Percentiles rank a stretch among this genome's conserved stretches.
Conservation (phyloP, 1,140 invertebrate genomes). For the Charaxes varanes region DNA sequence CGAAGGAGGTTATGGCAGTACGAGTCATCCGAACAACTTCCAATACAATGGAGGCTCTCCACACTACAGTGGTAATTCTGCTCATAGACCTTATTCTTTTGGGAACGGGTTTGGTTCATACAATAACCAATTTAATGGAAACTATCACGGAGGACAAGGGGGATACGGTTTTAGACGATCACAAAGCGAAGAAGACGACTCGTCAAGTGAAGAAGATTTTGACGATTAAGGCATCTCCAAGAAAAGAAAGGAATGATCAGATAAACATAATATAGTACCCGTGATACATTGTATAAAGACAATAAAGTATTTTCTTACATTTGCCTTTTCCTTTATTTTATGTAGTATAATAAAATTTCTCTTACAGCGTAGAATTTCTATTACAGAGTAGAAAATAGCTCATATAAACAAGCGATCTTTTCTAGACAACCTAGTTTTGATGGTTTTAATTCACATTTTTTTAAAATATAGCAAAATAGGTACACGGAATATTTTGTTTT, state of each 20-base stretch:
- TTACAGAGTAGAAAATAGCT: too few species aligned
- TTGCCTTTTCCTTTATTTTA: too few species aligned
- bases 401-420: too few species aligned
- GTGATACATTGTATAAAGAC: too few species aligned
- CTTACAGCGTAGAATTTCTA: too few species aligned
- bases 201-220: conserved; percentile 28
- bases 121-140: conserved; percentile 58
- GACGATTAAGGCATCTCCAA: conserved; percentile 18
- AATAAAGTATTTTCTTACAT: too few species aligned
- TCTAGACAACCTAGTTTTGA: too few species aligned
- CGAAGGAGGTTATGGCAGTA: conserved; percentile 36
- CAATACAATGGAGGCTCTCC: conserved; percentile 38
- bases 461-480: too few species aligned
- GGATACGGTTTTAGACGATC: conserved; percentile 38
- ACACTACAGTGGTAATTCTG: conserved; percentile 13
- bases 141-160: conserved; percentile 35
- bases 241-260: conserved; percentile 12
- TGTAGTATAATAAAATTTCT: too few species aligned
- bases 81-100: conserved; percentile 31
- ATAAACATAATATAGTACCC: conserved; percentile 1
- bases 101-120: conserved; percentile 37
- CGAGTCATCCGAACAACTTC: conserved; percentile 49
- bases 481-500: too few species aligned
- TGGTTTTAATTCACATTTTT: too few species aligned
- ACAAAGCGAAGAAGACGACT: conserved; percentile 18